Base-by-base conservation (phyloP, 2,113 vertebrate genomes). In the Tetrax tetrax region DNA sequence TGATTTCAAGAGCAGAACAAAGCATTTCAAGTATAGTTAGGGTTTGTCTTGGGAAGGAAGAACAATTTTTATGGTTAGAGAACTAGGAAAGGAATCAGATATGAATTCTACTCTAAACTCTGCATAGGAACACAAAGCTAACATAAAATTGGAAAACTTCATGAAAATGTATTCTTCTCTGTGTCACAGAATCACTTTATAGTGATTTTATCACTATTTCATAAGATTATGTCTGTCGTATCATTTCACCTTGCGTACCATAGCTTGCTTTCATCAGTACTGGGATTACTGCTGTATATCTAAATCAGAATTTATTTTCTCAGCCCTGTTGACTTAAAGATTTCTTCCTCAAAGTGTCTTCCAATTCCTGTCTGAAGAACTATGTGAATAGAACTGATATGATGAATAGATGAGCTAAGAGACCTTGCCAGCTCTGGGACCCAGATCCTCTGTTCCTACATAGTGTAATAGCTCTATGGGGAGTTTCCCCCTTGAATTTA, bases 331-430 rank as follows among this genome's bases (percentile, higher is more conserved):
- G 38, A 9, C 16, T 83, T 83, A 66, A 77, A 61, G 48, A 65
- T 83, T 76, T 65, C 28, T 74, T 80, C 24, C 21, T 80, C n/a
- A 53, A 77, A 77, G 37, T 0, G 9, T 53, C 18, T 74, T 83
- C 43, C 65, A 53, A 3, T 31, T 65, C 9, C 35, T 68, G 3
- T 28, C 31, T 28, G 22, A 78, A 86, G 33, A 76, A 37, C 14
- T 53, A 16, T 0, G 0, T 76, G 65, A 72, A 31, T 4, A 48
- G 29, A 64, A 37, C 16, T 29, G 78, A 59, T 18, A 4, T 51
- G 41, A 41, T 24, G 25, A 70, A 59, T 17, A 57, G 15, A 35
- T 38, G 14, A 76, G 27, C 22, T 64, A 41, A 70, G 54, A 81
- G 12, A 10, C 38, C 47, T 57, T 61, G n/a, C 33, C 14, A 60